Evolutionary conservation across 2,888 invertebrate genomes (phyloP), one percentile per base, ranked within the genome.

Genomic region (Ormyrus rosae): DNA sequence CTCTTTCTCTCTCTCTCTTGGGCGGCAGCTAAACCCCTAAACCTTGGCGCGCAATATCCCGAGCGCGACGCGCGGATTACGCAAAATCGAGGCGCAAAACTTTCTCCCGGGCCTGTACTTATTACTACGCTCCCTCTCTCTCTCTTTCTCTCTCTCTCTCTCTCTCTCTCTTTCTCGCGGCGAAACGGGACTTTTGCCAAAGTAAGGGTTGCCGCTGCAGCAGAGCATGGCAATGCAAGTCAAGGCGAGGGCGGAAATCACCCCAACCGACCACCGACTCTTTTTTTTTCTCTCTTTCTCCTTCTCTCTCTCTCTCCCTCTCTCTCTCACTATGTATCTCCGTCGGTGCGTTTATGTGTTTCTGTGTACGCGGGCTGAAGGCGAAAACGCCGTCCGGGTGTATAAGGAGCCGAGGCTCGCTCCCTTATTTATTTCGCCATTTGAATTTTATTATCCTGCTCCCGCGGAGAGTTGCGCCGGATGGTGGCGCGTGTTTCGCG

Each of bases 401-500:
- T 78, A 45, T 78, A 85, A 86, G 86, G 85, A 85, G 84, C 84
- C 85, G 85, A 11, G 86, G 85, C 84, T 83, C 64, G 45, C 64
- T 84, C 85, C 83, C 85, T 85, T 85, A 85, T 85, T 85, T 85
- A 85, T 85, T 85, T 84, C 85, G 84, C 83, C 88, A 89, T 90
- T 90, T 88, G 89, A 90, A 90, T 90, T 90, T 90, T 89, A 90
- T 90, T 90, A 89, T 89, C 89, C 86, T 85, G 85, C 85, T 85
- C 86, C 86, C 84, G 84, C 85, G 84, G 84, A 60, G 67, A 19
- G 64, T 34, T n/a, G 9, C 56, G 56, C 11, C 10, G 56, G 45
- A 58, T 19, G 8, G 34, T 34, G 34, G 10, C 50, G n/a, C 34
- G 70, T 50, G 55, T 56, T 68, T 68, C 72, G 70, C 53, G 70